Evolutionary conservation across 1,140 invertebrate species (phyloP).

Genomic region (Maniola jurtina): DNA sequence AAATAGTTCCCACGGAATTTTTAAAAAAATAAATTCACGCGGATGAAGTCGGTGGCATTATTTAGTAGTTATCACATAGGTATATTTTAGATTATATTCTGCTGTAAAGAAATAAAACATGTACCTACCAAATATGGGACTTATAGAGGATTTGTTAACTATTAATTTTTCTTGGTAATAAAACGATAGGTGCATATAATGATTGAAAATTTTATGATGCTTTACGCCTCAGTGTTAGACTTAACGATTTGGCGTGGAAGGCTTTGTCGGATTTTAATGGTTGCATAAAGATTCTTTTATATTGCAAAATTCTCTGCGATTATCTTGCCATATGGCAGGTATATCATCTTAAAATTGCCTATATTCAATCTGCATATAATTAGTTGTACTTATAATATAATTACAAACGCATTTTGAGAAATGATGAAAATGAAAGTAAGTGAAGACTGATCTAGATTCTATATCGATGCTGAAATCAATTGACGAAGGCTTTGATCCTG

Average conservation of each 20-base stretch:
- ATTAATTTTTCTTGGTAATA: conserved; percentile 8
- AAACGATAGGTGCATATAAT: conserved; percentile 1
- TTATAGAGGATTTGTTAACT: not conserved
- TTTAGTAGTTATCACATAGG: not conserved
- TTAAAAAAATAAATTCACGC: too few relatives aligned
- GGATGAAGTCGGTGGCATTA: too few relatives aligned
- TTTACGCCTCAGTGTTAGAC: conserved; percentile 18
- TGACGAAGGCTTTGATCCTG: too few relatives aligned
- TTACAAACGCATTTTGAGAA: too few relatives aligned
- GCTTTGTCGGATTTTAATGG: conserved; percentile 16
- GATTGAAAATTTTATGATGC: conserved; percentile 11
- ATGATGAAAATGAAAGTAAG: too few relatives aligned
- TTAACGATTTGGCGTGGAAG: conserved; percentile 13
- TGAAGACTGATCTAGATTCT: too few relatives aligned
- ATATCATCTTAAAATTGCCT: too few relatives aligned
- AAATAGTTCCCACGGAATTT: too few relatives aligned
- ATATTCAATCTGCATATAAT: too few relatives aligned
- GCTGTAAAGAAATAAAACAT: conserved; percentile 1
- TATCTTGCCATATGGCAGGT: too few relatives aligned
- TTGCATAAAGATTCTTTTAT: conserved; percentile 7
- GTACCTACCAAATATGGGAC: not conserved
- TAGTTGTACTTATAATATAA: too few relatives aligned
- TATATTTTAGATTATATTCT: not conserved
- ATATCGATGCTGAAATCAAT: too few relatives aligned
- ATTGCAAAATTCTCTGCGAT: not conserved